Percentiles rank a stretch among this genome's conserved stretches.
Conservation (phyloP, 2,113 vertebrate species). For the Mormyrus iriodes region DNA sequence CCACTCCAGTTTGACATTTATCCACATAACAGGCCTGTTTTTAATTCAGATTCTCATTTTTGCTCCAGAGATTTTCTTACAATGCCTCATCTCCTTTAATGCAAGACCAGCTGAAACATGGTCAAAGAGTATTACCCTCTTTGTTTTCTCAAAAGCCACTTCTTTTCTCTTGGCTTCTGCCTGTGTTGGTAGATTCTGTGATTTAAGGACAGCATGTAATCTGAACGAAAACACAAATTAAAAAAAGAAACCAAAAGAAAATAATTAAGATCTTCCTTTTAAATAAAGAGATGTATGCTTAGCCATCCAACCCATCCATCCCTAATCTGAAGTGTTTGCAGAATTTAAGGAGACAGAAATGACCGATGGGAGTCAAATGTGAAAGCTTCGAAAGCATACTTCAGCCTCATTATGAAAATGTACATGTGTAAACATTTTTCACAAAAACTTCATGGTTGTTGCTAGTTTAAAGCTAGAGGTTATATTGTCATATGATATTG, state of each 20-base stretch:
- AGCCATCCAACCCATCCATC: background rate
- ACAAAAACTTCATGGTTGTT: background rate
- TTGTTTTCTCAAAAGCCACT: background rate
- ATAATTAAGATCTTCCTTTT: background rate
- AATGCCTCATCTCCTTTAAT: background rate
- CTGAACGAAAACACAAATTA: background rate
- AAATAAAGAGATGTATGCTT: background rate
- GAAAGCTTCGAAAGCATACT: background rate
- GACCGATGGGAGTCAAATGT: background rate
- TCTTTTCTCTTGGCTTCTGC: background rate
- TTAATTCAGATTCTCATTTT: background rate
- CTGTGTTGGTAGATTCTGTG: background rate
- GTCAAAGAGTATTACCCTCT: slow-evolving; percentile 3
- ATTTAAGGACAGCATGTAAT: slow-evolving; percentile 4
- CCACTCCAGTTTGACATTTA: slow-evolving; percentile 2
- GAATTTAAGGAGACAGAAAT: background rate
- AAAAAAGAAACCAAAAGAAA: background rate
- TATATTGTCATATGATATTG: background rate
- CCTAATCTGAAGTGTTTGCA: background rate
- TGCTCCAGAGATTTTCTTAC: slow-evolving; percentile 9
- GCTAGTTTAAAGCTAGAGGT: background rate
- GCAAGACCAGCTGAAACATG: background rate
- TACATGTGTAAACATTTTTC: background rate
- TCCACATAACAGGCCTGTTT: background rate
- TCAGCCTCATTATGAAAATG: background rate